Percentiles rank a stretch among this genome's conserved stretches.
These are phyloP conservation scores for Thereva unica DNA, from an alignment of 2,888 invertebrate species.

Conservation along the genomic window DNA sequence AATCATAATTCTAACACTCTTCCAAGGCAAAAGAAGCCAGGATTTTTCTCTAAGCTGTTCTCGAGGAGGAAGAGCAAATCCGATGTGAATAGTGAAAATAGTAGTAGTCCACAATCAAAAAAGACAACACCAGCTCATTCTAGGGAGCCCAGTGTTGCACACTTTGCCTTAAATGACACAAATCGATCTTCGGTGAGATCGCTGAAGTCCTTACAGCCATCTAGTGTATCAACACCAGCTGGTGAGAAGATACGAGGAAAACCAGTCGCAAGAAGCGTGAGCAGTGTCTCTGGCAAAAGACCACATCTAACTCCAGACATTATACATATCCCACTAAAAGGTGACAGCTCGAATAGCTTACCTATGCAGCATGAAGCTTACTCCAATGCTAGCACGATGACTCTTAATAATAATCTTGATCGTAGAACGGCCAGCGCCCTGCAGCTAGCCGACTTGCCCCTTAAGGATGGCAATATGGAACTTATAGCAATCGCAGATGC, in stretches of 20 bases:
- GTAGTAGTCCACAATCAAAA: conserved; percentile 30
- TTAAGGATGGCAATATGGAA: conserved; percentile 62
- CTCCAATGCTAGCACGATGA: conserved; percentile 55
- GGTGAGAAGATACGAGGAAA: conserved; percentile 56
- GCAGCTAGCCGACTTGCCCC: conserved; percentile 57
- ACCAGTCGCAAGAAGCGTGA: conserved; percentile 65
- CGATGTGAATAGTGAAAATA: conserved; percentile 50
- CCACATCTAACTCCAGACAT: conserved; percentile 65
- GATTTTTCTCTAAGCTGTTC: conserved; percentile 68
- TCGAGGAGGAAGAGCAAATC: conserved; percentile 63
- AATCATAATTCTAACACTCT: conserved; percentile 54
- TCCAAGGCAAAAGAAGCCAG: conserved; percentile 65
- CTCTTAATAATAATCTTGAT: conserved; percentile 54
- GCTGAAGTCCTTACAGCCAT: conserved; percentile 51
- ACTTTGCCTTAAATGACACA: conserved; percentile 51
- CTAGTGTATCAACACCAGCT: conserved; percentile 38
- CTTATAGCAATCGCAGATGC: conserved; percentile 62
- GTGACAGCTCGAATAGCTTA: conserved; percentile 58
- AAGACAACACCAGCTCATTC: conserved; percentile 46
- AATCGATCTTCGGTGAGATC: conserved; percentile 53
- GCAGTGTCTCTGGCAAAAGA: conserved; percentile 65
- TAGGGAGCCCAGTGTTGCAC: conserved; percentile 52
- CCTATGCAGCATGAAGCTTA: conserved; percentile 60
- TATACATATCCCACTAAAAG: conserved; percentile 69
- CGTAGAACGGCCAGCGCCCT: conserved; percentile 57